A percentile compares a stretch with the other conserved stretches of the same genome.
These are phyloP conservation scores for Steatocranus sp. DNA, from an alignment of 2,797 vertebrate genomes.

Conservation along the genomic window DNA sequence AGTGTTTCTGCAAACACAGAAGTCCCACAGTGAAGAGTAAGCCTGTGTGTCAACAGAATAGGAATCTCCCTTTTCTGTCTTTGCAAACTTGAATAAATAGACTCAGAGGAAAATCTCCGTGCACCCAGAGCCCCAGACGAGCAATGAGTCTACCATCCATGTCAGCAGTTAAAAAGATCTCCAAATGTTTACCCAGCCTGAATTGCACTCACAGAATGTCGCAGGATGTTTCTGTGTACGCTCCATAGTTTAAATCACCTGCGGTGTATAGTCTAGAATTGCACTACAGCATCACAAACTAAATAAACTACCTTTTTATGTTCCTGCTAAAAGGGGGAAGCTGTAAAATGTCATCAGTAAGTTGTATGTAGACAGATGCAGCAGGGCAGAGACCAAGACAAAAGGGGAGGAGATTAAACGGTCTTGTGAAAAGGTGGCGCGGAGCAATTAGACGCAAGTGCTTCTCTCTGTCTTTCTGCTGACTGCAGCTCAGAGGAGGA, in stretches of 20 bases:
- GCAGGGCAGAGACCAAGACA: constrained; percentile 32
- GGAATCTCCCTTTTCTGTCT: constrained; percentile 58
- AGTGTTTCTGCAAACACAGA: constrained; percentile 76
- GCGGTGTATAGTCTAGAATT: constrained; percentile 21
- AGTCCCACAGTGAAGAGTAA: constrained; percentile 69
- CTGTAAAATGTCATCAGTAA: background rate
- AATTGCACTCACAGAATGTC: constrained; percentile 22
- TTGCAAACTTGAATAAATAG: constrained; percentile 43
- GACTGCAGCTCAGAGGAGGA: constrained; percentile 45
- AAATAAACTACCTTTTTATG: constrained; percentile 4
- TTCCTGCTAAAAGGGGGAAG: background rate
- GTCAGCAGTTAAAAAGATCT: constrained; percentile 26
- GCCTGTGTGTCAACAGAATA: constrained; percentile 64
- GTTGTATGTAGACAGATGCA: constrained; percentile 6
- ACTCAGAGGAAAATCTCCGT: constrained; percentile 37
- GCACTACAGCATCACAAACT: constrained; percentile 13
- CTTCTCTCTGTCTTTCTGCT: constrained; percentile 50
- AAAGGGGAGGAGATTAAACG: constrained; percentile 78
- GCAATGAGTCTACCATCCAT: constrained; percentile 18
- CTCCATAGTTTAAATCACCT: constrained; percentile 44
- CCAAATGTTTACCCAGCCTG: constrained; percentile 44
- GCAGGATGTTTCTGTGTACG: constrained; percentile 4
- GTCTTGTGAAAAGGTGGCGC: constrained; percentile 70
- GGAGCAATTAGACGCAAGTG: constrained; percentile 73
- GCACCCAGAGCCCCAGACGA: constrained; percentile 8